Percentiles rank a stretch among this genome's conserved stretches.
phyloP scores from a whole-genome alignment of 1,140 invertebrate genomes.

The Papilio glaucus region DNA sequence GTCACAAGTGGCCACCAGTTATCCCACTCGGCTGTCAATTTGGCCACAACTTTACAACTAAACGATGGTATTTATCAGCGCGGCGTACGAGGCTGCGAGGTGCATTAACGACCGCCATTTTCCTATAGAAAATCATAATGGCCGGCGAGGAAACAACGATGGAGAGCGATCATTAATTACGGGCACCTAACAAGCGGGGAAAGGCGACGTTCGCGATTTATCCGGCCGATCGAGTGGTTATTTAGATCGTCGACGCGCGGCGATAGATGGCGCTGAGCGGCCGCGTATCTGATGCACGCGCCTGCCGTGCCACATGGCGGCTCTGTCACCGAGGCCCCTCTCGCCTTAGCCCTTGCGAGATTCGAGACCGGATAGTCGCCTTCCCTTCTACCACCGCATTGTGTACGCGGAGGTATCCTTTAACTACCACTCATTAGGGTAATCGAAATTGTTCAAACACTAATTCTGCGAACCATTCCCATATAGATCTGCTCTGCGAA shows the following conservation, averaged over 20 bases:
- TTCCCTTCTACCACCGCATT: slow-evolving; percentile 24
- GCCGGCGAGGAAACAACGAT: slow-evolving; percentile 61
- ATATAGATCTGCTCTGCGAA: not conserved
- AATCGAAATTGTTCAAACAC: not conserved
- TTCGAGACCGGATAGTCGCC: not conserved
- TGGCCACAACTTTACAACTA: slow-evolving; percentile 46
- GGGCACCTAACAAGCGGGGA: slow-evolving; percentile 65
- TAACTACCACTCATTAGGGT: slow-evolving; percentile 19
- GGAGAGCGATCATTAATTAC: slow-evolving; percentile 73
- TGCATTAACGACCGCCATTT: slow-evolving; percentile 59
- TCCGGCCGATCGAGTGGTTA: slow-evolving; percentile 69
- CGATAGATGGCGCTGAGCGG: slow-evolving; percentile 68
- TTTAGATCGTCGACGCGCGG: slow-evolving; percentile 65
- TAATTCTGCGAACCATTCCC: not conserved
- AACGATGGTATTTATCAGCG: slow-evolving; percentile 50
- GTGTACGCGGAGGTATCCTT: slow-evolving; percentile 14
- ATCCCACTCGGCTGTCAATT: slow-evolving; percentile 37
- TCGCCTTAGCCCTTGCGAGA: not conserved
- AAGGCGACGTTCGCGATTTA: slow-evolving; percentile 65
- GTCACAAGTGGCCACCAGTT: slow-evolving; percentile 21
- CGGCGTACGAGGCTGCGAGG: slow-evolving; percentile 44
- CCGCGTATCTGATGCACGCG: slow-evolving; percentile 71
- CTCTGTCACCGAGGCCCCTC: slow-evolving; percentile 27
- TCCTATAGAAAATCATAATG: slow-evolving; percentile 73
- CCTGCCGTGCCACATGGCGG: slow-evolving; percentile 36